These are phyloP conservation scores for Caenorhabditis afra DNA, from an alignment of 2,888 invertebrate species.

Conservation along the genomic window DNA sequence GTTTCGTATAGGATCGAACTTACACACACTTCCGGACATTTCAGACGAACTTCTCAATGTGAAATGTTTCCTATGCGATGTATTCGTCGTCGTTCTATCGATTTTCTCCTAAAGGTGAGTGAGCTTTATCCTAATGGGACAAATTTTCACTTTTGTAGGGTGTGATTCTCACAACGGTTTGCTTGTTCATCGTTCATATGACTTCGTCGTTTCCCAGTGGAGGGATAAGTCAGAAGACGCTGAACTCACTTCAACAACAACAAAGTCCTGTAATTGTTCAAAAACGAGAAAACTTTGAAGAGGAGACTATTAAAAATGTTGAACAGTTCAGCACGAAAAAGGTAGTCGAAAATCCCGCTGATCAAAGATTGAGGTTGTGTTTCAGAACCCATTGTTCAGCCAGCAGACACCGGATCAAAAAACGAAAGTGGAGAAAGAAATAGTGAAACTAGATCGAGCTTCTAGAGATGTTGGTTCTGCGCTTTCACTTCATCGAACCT, in stretches of 20 bases:
- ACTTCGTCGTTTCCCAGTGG: constrained; percentile 63
- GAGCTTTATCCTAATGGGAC: background rate
- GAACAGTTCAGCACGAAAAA: constrained; percentile 17
- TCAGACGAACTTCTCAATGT: constrained; percentile 39
- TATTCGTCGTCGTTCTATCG: constrained; percentile 48
- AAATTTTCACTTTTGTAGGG: constrained; percentile 23
- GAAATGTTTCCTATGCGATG: constrained; percentile 56
- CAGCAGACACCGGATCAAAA: background rate
- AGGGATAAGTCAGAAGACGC: constrained; percentile 47
- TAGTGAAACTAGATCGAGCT: constrained; percentile 6
- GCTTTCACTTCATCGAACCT: too few relatives aligned
- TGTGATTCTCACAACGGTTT: constrained; percentile 48
- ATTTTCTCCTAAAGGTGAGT: constrained; percentile 42
- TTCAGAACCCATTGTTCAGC: constrained; percentile 29
- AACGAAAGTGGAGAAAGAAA: background rate
- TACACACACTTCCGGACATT: background rate
- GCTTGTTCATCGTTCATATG: constrained; percentile 56
- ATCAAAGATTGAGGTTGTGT: background rate
- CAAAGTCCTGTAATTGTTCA: constrained; percentile 30
- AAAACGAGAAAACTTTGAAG: constrained; percentile 43
- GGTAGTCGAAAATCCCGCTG: background rate
- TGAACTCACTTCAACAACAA: constrained; percentile 29
- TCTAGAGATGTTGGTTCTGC: constrained; percentile 37
- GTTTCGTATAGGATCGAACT: background rate
- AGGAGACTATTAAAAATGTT: background rate